Evolutionary conservation across 1,140 invertebrate species (phyloP), one percentile per base, ranked within the genome.

Genomic region (Heliconius hermathena): DNA sequence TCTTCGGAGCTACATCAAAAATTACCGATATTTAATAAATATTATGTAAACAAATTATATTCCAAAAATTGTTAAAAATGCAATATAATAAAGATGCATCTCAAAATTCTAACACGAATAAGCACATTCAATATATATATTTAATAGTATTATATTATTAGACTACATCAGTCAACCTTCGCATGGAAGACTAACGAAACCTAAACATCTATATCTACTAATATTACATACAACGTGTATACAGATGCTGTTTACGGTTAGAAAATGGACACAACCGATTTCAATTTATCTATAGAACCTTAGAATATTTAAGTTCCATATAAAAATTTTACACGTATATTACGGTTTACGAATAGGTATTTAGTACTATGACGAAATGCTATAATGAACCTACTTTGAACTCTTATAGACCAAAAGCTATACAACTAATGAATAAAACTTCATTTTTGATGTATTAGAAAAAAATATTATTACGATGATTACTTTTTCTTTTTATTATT

Each of bases 121-220:
- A 76, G 74, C 74, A 76, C 74, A 76, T 70, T 13, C 57, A 76
- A 26, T 76, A 49, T 70, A 36, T 54, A 57, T 52, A 52, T 20
- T 52, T 52, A 11, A 26, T 60, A 60, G 20, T 60, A 60, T 60
- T 22, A 66, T 60, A 60, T 60, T 22, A 66, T 71, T 70, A 70
- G 16, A 26, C 80, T 85, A 80, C 80, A 84, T 90, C 88, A 92
- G 90, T 90, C 90, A 88, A 91, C 89, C 90, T 89, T 85, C 90
- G 60, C 83, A 84, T 91, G 91, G 91, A 93, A 93, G 91, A 93
- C 91, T 89, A 88, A 92, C 85, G 84, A 81, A 90, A 89, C 54
- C 76, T 77, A 82, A 49, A 41, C 52, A 36, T 75, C 77, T 46
- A 77, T 74, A 73, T n/a, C 57, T 74, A 82, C 79, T 81, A 78